Percentiles rank a stretch among this genome's conserved stretches.
Evolutionary conservation across 2,888 invertebrate genomes (phyloP).

Genomic region (Lamellibrachia satsuma): DNA sequence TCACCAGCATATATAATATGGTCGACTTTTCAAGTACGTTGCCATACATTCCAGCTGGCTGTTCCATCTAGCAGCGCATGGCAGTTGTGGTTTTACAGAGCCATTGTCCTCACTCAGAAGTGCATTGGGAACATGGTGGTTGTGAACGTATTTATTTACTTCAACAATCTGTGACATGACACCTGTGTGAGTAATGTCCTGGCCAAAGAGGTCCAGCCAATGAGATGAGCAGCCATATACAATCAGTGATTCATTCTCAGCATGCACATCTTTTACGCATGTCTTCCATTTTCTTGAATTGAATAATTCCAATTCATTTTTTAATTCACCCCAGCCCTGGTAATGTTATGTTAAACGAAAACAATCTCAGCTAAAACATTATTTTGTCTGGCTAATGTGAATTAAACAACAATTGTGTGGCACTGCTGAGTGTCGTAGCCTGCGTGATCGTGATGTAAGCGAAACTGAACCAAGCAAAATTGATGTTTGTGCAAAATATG

Average conservation of each 20-base stretch:
- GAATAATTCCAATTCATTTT: no score
- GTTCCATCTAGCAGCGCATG: conserved; percentile 17
- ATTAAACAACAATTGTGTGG: no score
- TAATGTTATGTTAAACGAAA: no score
- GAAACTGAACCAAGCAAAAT: no score
- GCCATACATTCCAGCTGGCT: not conserved
- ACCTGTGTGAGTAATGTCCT: conserved; percentile 17
- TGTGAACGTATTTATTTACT: conserved; percentile 18
- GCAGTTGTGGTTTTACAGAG: conserved; percentile 19
- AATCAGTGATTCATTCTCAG: not conserved
- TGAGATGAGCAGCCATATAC: conserved; percentile 22
- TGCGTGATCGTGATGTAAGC: no score
- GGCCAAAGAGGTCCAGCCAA: conserved; percentile 14
- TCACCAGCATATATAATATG: not conserved
- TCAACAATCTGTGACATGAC: not conserved
- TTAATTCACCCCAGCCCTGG: no score
- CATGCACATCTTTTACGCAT: not conserved
- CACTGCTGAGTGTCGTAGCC: no score
- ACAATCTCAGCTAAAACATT: no score
- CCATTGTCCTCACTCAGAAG: not conserved
- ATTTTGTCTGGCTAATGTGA: no score
- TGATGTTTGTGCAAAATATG: no score
- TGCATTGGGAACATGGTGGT: conserved; percentile 17
- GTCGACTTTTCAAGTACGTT: not conserved
- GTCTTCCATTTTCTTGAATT: conserved; percentile 8